Evolutionary conservation across 2,888 invertebrate genomes (phyloP), one percentile per base, ranked within the genome.

Genomic region (Gibbula magus): DNA sequence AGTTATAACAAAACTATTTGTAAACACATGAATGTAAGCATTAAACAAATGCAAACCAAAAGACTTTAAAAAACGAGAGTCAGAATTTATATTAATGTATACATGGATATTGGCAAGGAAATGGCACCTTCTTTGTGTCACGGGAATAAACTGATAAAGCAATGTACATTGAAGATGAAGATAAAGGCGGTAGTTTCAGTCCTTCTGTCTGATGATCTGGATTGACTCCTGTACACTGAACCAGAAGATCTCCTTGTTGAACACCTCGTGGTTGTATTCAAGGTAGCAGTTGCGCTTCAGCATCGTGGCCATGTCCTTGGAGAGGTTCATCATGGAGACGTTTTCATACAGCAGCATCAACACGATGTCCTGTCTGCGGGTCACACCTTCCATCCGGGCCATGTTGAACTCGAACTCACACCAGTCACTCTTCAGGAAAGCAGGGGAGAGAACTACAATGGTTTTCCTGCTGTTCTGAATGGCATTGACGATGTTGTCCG

Each of bases 371-470:
- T 56, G n/a, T 35, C 80, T 77, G 13, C 77, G 39, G 74, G 77
- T 73, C 18, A 73, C 51, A 51, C 73, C 25, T 52, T 80, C 80
- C 51, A 70, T 13, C n/a, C 45, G 25, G n/a, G 84, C 82, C 32
- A 79, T 81, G 13, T 80, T 56, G 39, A 86, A 78, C 79, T 86
- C 86, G 45, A 78, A 82, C 82, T 82, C 52, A 78, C 84, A 85
- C 54, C 66, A 83, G 18, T 78, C 20, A 66, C 83, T 83, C 51
- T 73, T 7, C 8, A 82, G 16, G 75, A 82, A 86, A 35, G 20
- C 25, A 25, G 25, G 25, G 20, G 82, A 80, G 18, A 86, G 35
- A 16, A 86, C 53, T 25, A 79, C 76, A 18, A 86, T 39, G 4
- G 83, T 82, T 25, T 84, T 79, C 52, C 80, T 80, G 74, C 86